These are phyloP conservation scores for Ornithoptera alexandrae DNA, from an alignment of 2,888 invertebrate genomes.

Conservation along the genomic window DNA sequence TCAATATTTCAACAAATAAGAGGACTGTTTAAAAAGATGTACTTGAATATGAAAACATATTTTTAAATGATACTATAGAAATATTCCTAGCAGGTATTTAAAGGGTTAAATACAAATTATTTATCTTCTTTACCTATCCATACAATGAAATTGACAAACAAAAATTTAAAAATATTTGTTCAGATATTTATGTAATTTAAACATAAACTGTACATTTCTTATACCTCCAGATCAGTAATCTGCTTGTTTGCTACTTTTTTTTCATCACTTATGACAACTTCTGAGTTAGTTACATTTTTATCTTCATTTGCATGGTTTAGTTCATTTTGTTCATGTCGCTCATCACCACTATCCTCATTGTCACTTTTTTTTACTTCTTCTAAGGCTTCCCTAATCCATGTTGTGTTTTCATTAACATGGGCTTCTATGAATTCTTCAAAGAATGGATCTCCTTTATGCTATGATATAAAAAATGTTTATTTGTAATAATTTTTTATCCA, in stretches of 20 bases:
- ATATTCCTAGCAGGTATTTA: too few relatives aligned
- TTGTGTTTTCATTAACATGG: constrained; percentile 81
- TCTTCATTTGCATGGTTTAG: constrained; percentile 38
- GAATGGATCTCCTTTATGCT: constrained; percentile 92
- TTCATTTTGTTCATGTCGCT: constrained; percentile 45
- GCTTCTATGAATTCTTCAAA: constrained; percentile 94
- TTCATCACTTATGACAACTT: constrained; percentile 31
- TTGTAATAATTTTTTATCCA: background rate
- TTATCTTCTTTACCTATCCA: too few relatives aligned
- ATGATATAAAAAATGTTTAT: constrained; percentile 24
- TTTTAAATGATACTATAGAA: too few relatives aligned
- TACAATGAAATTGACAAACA: too few relatives aligned
- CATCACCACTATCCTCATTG: constrained; percentile 57
- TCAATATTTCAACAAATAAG: too few relatives aligned
- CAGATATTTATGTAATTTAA: too few relatives aligned
- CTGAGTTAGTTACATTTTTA: constrained; percentile 28
- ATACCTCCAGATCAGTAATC: constrained; percentile 88
- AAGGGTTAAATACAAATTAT: too few relatives aligned
- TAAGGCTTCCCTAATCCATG: constrained; percentile 66
- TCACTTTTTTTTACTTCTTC: constrained; percentile 57
- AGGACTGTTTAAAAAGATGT: too few relatives aligned
- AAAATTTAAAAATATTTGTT: too few relatives aligned
- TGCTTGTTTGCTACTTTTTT: constrained; percentile 84
- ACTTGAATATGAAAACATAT: too few relatives aligned
- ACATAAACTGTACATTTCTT: too few relatives aligned